Evolutionary conservation across 2,113 vertebrate genomes (phyloP), one percentile per base, ranked within the genome.

Genomic region (Sylvietta virens): DNA sequence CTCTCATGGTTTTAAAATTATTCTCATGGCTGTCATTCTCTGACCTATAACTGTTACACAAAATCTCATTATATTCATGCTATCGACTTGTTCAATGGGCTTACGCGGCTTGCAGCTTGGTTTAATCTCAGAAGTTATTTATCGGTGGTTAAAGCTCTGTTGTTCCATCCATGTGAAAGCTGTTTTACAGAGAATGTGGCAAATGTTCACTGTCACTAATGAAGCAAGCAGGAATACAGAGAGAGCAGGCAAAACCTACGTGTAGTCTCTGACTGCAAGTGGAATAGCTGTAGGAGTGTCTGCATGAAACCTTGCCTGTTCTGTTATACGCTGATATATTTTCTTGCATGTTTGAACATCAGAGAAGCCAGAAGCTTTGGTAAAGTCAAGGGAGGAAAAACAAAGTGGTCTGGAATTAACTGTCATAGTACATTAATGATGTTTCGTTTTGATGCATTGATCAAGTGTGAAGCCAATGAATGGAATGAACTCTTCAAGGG

Each of bases 111-210:
- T 73, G 57, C 56, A 86, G 42, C 57, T 93, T 92, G 37, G 24
- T 94, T 92, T 88, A 72, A 88, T 95, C 72, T 93, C 65, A 65
- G 44, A 42, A 93, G 71, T 50, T 90, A 87, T 72, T 91, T 92
- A 57, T 85, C 0, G 0, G 35, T 79, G 67, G 45, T 92, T 94
- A 89, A 92, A 89, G 33, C n/a, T 65, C 73, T 82, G 30, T 50
- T 87, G 28, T 66, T 88, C 35, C 23, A 8, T 31, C 51, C 54
- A 54, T 7, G 23, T 56, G 37, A 88, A 83, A 94, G 56, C 15
- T 39, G 6, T 50, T 95, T 76, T 54, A 58, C 33, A 73, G 33
- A 42, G 30, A 77, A 45, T 54, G 44, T 54, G 44, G 45, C 27
- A 67, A 78, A 44, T 48, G 13, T 37, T 92, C 76, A 19, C 24